Evolutionary conservation across 1,140 invertebrate genomes (phyloP).

Genomic region (Eumaeus atala): DNA sequence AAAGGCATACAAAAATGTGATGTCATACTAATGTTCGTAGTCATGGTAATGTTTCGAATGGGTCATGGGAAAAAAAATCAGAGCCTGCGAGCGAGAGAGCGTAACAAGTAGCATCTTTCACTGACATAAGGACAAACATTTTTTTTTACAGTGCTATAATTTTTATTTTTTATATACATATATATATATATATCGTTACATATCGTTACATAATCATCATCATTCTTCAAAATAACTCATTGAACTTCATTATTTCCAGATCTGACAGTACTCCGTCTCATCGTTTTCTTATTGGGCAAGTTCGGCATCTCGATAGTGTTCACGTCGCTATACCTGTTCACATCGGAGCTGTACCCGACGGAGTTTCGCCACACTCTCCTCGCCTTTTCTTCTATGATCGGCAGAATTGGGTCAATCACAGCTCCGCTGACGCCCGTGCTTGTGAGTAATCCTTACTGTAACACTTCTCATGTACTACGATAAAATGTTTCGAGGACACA

Average conservation of each 20-base stretch:
- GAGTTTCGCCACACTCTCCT: slow-evolving; percentile 77
- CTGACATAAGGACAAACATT: too few relatives aligned
- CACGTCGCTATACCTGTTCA: slow-evolving; percentile 78
- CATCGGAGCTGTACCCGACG: slow-evolving; percentile 81
- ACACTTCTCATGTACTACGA: too few relatives aligned
- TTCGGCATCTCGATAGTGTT: slow-evolving; percentile 77
- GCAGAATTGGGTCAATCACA: slow-evolving; percentile 44
- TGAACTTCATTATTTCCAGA: slow-evolving; percentile 32
- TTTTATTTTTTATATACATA: too few relatives aligned
- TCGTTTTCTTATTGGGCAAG: slow-evolving; percentile 72
- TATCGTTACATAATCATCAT: slow-evolving; percentile 8
- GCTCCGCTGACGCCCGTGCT: slow-evolving; percentile 43
- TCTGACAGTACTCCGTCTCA: slow-evolving; percentile 24
- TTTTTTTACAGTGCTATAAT: too few relatives aligned
- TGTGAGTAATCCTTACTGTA: slow-evolving; percentile 31
- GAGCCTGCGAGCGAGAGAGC: too few relatives aligned
- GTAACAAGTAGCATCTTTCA: too few relatives aligned
- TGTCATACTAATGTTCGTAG: too few relatives aligned
- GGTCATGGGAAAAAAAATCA: too few relatives aligned
- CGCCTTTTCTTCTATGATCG: slow-evolving; percentile 53
- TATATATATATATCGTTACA: slow-evolving; percentile 6
- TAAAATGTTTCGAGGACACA: too few relatives aligned
- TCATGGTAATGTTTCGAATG: too few relatives aligned
- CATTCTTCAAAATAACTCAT: too few relatives aligned
- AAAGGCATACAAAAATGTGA: too few relatives aligned